Conservation (phyloP, 2,888 invertebrate genomes). For the Coleophora flavipennella region DNA sequence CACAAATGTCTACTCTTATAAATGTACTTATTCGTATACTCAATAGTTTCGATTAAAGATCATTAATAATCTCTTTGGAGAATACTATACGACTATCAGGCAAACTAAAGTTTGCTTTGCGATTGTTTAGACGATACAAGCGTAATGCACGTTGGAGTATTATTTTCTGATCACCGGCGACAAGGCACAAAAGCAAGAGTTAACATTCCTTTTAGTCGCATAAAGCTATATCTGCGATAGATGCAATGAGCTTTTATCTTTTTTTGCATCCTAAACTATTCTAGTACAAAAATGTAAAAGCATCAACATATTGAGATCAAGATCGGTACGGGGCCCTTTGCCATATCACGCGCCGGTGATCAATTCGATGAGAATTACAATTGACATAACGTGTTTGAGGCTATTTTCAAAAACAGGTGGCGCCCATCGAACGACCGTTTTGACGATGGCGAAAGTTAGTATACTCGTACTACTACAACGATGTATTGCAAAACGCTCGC, state of each 20-base stretch:
- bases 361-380: slow-evolving; percentile 31
- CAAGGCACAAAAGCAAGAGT: slow-evolving; percentile 63
- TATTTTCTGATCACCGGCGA: slow-evolving; percentile 42
- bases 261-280: too few relatives aligned
- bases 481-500: too few relatives aligned
- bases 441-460: too few relatives aligned
- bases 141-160: slow-evolving; percentile 33
- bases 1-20: slow-evolving; percentile 49
- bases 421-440: too few relatives aligned
- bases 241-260: too few relatives aligned
- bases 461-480: too few relatives aligned
- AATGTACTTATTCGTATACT: slow-evolving; percentile 31
- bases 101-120: slow-evolving; percentile 47
- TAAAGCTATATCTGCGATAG: slow-evolving; percentile 27
- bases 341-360: slow-evolving; percentile 41
- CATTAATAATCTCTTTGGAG: slow-evolving; percentile 60
- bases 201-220: slow-evolving; percentile 33
- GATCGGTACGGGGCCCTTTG: slow-evolving; percentile 44
- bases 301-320: slow-evolving; percentile 41
- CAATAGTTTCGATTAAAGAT: slow-evolving; percentile 41
- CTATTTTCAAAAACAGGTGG: too few relatives aligned
- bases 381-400: slow-evolving; percentile 29
- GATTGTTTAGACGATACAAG: slow-evolving; percentile 30
- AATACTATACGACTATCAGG: slow-evolving; percentile 36
- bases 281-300: too few relatives aligned